Evolutionary conservation across 1,140 invertebrate species (phyloP), one percentile per base, ranked within the genome.

Genomic region (Zophobas morio): DNA sequence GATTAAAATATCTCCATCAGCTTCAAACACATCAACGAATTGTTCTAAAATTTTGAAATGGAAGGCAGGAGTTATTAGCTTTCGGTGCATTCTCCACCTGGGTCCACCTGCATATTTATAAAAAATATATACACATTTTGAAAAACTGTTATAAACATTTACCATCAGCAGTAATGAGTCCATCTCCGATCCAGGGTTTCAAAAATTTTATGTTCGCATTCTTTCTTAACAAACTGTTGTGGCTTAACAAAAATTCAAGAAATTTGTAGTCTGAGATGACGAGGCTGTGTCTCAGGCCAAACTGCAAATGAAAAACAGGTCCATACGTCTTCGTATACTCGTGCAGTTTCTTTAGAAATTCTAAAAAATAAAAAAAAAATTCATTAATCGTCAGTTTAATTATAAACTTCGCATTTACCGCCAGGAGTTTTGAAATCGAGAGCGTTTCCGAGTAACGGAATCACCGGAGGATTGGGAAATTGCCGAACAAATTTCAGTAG

Each of bases 1-100:
- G 0, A 90, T 85, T 76, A 96, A 87, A 33, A 90, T 88, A 6
- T 87, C 81, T 40, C 90, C 87, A 80, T 94, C 91, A 71, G 90
- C 88, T 81, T 94, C 91, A 83, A 96, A 94, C 0, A 94, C 88
- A 6, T 90, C 88, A 0, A 94, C 77, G 84, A 95, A 95, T 79
- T 93, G 88, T 73, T 95, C 90, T 20, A 96, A 86, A 73, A 96
- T 95, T 81, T 93, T 92, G 82, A 96, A 96, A 85, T 96, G 95
- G 83, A 96, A 96, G 0, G 94, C 20, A 20, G 95, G 95, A 0
- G 95, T 96, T 20, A 96, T 86, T 49, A 94, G 84, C 85, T 92
- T 93, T 8, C 94, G 84, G 74, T 92, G 87, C 0, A 77, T 82
- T 53, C 88, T 88, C 94, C 94, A 95, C 86, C 92, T 80, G 0